Evolutionary conservation across 2,797 vertebrate species (phyloP).

Genomic region (Crocidura indochinensis): DNA sequence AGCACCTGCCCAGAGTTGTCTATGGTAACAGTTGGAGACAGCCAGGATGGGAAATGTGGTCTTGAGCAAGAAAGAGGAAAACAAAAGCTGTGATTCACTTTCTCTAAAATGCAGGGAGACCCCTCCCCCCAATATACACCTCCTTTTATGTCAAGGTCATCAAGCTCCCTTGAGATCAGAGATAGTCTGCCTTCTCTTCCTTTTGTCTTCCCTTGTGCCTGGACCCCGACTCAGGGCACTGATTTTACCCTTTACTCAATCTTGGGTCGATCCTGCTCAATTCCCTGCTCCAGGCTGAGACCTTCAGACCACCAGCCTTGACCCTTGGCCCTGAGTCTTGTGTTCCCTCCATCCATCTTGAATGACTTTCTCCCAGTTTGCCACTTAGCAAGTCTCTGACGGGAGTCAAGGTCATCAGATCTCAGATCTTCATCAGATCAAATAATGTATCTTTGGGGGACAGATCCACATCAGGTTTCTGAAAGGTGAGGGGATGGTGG

Average conservation of each 20-base stretch:
- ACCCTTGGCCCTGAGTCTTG: neutral
- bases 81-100: slow-evolving; percentile 1
- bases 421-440: too few relatives aligned
- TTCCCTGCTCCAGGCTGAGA: neutral
- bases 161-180: neutral
- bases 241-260: neutral
- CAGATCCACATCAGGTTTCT: too few relatives aligned
- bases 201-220: neutral
- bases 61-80: slow-evolving; percentile 14
- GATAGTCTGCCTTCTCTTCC: neutral
- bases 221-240: neutral
- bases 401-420: neutral
- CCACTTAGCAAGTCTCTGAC: too few relatives aligned
- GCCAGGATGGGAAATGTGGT: neutral
- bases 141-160: slow-evolving; percentile 19
- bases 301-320: neutral
- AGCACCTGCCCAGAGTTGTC: neutral
- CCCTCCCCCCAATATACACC: rapidly evolving
- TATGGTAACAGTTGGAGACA: slow-evolving; percentile 31
- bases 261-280: neutral
- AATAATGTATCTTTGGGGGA: too few relatives aligned
- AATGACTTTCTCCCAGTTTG: neutral
- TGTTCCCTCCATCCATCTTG: neutral
- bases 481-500: too few relatives aligned
- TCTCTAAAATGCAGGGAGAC: slow-evolving; percentile 1